Percentiles rank a stretch among this genome's conserved stretches.
phyloP scores from a whole-genome alignment of 2,797 vertebrate species.

The Uromys caudimaculatus region DNA sequence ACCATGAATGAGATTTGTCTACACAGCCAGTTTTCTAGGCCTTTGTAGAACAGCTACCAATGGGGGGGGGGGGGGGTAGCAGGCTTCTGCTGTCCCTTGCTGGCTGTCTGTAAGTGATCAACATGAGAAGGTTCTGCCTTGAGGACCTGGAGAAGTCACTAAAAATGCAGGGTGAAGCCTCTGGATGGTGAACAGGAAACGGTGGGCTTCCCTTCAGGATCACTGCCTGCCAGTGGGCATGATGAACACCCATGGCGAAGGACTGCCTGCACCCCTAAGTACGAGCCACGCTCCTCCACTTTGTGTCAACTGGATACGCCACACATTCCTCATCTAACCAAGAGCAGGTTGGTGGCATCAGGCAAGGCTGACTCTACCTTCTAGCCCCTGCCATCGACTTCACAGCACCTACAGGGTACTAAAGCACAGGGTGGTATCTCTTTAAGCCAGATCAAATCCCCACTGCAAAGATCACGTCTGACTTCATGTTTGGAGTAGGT shows the following conservation, averaged over 20 bases:
- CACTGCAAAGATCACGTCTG: background rate
- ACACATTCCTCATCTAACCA: rapidly evolving
- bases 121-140: background rate
- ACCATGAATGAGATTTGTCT: background rate
- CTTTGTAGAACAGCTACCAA: background rate
- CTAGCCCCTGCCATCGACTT: rapidly evolving
- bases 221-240: background rate
- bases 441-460: background rate
- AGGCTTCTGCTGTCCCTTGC: background rate
- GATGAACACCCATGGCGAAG: rapidly evolving
- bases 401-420: rapidly evolving
- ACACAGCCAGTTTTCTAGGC: too few relatives aligned
- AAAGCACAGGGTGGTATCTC: background rate
- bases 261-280: rapidly evolving
- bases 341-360: rapidly evolving
- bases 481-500: background rate
- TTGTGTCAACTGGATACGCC: rapidly evolving
- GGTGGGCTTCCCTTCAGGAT: too few relatives aligned
- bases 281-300: background rate
- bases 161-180: background rate
- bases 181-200: background rate
- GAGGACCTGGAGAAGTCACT: background rate
- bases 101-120: background rate
- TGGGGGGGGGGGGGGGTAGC: rapidly evolving
- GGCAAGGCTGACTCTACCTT: too few relatives aligned